These are phyloP conservation scores for Erythrocebus patas DNA, from an alignment of 2,113 vertebrate species.

Conservation along the genomic window DNA sequence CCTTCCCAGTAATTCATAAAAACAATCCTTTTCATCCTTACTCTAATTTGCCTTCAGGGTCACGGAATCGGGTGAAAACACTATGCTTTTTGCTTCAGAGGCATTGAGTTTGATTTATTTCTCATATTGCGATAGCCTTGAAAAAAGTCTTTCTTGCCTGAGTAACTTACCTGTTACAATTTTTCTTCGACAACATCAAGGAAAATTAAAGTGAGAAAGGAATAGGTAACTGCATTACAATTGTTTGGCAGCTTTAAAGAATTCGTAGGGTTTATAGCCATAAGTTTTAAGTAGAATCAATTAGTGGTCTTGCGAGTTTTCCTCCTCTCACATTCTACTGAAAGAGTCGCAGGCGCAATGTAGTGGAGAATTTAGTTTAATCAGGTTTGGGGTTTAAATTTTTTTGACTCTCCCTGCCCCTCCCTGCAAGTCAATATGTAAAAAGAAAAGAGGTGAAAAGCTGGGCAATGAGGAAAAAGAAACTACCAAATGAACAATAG, in stretches of 20 bases:
- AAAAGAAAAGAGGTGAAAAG: neutral
- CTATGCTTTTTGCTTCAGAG: neutral
- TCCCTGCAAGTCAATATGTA: neutral
- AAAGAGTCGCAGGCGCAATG: neutral
- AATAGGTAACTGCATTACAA: neutral
- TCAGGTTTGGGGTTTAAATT: neutral
- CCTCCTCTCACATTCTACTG: neutral
- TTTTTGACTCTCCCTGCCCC: neutral
- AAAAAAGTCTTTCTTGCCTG: neutral
- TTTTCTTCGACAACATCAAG: neutral
- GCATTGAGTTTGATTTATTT: neutral
- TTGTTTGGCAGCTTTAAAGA: neutral
- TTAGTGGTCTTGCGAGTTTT: neutral
- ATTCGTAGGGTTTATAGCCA: neutral
- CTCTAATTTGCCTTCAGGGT: neutral
- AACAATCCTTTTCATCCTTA: neutral
- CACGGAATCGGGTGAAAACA: neutral
- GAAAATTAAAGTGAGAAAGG: neutral
- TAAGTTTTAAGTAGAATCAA: neutral
- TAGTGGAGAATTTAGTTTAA: neutral
- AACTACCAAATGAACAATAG: neutral
- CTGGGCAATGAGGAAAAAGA: neutral
- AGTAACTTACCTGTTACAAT: neutral
- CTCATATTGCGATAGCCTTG: neutral
- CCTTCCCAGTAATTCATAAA: neutral